Evolutionary conservation across 2,113 vertebrate genomes (phyloP).

Genomic region (Pholis gunnellus): DNA sequence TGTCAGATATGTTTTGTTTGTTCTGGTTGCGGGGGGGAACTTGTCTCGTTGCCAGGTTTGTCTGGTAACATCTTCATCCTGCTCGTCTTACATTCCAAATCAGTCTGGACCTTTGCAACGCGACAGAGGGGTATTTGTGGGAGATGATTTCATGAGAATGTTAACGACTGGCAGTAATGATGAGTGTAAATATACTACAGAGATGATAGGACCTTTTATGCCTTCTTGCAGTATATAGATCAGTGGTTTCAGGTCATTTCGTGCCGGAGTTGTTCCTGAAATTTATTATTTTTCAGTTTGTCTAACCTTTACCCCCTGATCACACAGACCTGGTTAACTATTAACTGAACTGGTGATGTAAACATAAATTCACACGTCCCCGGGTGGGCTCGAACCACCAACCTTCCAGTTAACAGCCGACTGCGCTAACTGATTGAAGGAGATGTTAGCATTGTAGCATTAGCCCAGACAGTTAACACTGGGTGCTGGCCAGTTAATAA

Average conservation of each 20-base stretch:
- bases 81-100: constrained; percentile 12
- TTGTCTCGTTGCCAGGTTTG: constrained; percentile 7
- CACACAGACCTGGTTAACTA: not conserved
- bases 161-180: not conserved
- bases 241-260: not conserved
- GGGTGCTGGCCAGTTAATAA: not conserved
- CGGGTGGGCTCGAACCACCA: constrained; percentile 80
- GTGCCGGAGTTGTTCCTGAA: no score
- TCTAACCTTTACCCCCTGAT: no score
- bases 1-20: constrained; percentile 27
- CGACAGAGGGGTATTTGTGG: not conserved
- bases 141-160: constrained; percentile 8
- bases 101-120: not conserved
- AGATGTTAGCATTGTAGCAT: not conserved
- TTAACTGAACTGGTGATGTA: not conserved
- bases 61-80: not conserved
- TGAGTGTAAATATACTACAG: not conserved
- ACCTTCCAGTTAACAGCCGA: constrained; percentile 80
- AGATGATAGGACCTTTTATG: not conserved
- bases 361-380: constrained; percentile 44
- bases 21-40: not conserved
- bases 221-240: no score
- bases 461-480: not conserved
- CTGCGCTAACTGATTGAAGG: constrained; percentile 69
- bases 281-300: no score